Base-by-base conservation (phyloP, 2,888 invertebrate species). In the Athetis lepigone region DNA sequence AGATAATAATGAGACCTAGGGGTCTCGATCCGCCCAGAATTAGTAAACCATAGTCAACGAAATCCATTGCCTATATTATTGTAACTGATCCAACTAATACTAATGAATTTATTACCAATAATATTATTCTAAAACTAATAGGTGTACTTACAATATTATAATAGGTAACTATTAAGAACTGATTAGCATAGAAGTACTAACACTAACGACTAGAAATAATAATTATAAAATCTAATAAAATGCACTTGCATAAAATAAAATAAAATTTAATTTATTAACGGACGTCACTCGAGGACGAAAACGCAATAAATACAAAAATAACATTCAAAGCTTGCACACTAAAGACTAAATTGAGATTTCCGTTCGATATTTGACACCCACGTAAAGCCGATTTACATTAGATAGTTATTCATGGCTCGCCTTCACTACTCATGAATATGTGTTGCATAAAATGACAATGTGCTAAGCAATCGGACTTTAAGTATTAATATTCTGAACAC, bases 371-470 rank as follows among this genome's bases (percentile, higher is more conserved):
- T 74, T 74, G 69, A 67, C 84, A 70, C 86, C 88, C 79, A 87
- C 87, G 72, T 77, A 50, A 59, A 45, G 37, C 66, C 75, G 80
- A 87, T 88, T 88, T 85, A 78, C 85, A 87, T 86, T 79, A 71
- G 73, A 80, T 83, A 82, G 75, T 82, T 80, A 81, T 81, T 81
- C 82, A 82, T 80, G 77, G 70, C 74, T 66, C 70, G 77, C 76
- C 70, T 68, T 69, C 66, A 33, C 52, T 50, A 11, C 61, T 74
- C 74, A 78, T 82, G 81, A 82, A 81, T 81, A 82, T 82, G 74
- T 76, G 78, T 71, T 77, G 80, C 71, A 76, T 67, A 78, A 77
- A 70, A 77, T 74, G 73, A 68, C 65, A 61, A 60, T 46, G 27
- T 46, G 51, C 19, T 54, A 58, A 54, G 52, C 40, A 61, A 52